A percentile compares a stretch with the other conserved stretches of the same genome.
Conservation (phyloP, 1,140 invertebrate species). For the Sminthurides bifidus region DNA sequence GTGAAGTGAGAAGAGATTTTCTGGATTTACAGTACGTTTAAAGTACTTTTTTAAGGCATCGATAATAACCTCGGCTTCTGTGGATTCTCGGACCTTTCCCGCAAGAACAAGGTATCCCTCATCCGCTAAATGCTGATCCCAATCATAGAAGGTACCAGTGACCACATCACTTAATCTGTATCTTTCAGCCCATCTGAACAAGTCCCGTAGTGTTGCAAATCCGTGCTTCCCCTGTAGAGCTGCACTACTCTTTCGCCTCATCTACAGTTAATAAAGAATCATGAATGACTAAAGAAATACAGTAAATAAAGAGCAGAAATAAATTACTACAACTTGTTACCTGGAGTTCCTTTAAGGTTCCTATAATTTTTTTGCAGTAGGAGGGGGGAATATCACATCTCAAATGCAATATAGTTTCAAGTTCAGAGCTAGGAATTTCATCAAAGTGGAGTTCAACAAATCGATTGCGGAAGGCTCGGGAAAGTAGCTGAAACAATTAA, state of each 20-base stretch:
- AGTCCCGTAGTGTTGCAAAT: conserved; percentile 86
- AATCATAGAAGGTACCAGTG: conserved; percentile 68
- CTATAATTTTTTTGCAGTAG: conserved; percentile 85
- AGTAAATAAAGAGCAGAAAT: neutral
- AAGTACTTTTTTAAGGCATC: conserved; percentile 74
- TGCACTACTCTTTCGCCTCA: conserved; percentile 66
- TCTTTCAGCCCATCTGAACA: conserved; percentile 95
- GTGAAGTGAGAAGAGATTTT: conserved; percentile 45
- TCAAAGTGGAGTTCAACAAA: conserved; percentile 97
- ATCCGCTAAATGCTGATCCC: conserved; percentile 93
- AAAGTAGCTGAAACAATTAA: conserved; percentile 46
- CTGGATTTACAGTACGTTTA: conserved; percentile 58
- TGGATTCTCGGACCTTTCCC: conserved; percentile 73
- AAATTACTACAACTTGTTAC: too few relatives aligned
- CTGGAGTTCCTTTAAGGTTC: conserved; percentile 82
- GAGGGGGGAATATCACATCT: conserved; percentile 75
- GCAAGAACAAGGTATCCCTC: conserved; percentile 92
- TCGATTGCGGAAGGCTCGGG: conserved; percentile 90
- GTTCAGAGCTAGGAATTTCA: conserved; percentile 77
- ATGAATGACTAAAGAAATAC: too few relatives aligned
- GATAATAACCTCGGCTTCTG: conserved; percentile 64
- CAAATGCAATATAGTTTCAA: conserved; percentile 80
- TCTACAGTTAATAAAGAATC: conserved; percentile 36
- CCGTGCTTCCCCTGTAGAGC: conserved; percentile 88
- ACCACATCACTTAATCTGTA: conserved; percentile 60